Base-by-base conservation (phyloP, 2,888 invertebrate genomes). In the Chydorus sphaericus region DNA sequence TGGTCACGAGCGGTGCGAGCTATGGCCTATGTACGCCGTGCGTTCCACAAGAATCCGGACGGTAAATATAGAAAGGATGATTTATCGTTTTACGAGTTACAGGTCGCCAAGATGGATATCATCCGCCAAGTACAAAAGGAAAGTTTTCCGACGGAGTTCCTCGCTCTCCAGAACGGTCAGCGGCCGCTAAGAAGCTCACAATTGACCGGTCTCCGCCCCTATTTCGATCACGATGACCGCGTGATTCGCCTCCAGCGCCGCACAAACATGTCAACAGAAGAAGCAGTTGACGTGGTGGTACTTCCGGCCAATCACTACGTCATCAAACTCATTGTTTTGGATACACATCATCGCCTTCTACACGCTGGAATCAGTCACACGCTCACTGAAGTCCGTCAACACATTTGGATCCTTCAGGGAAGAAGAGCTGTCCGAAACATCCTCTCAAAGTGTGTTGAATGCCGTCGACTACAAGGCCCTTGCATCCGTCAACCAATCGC, bases 371-470 rank as follows among this genome's bases (percentile, higher is more conserved):
- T 55, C 30, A 48, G 56, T 20, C 30, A 54, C 23, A 51, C 54
- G 28, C 52, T 60, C 39, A 54, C 50, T 14, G 28, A 28, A 8
- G 36, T 60, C n/a, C 54, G 60, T 10, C 56, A 58, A 18, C 48
- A 55, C 11, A 60, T 31, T 31, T 60, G 59, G 59, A 57, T 61
- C 20, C 30, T 54, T 14, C 16, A 49, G 16, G 57, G 56, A 11
- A 49, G 56, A 20, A 56, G 51, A 23, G 26, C 56, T 11, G 38
- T 61, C 10, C 56, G 48, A 48, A 55, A 53, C 23, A 36, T 59
- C 10, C 44, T 61, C 20, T 14, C 18, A n/a, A 26, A 48, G 14
- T 60, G 59, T 44, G 48, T 50, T 5, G 18, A n/a, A 1, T 58
- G 59, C 23, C 36, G 54, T 20, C 39, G 58, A 30, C 54, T 48